phyloP scores from a whole-genome alignment of 1,140 invertebrate species.

The Euglossa dilemma region DNA sequence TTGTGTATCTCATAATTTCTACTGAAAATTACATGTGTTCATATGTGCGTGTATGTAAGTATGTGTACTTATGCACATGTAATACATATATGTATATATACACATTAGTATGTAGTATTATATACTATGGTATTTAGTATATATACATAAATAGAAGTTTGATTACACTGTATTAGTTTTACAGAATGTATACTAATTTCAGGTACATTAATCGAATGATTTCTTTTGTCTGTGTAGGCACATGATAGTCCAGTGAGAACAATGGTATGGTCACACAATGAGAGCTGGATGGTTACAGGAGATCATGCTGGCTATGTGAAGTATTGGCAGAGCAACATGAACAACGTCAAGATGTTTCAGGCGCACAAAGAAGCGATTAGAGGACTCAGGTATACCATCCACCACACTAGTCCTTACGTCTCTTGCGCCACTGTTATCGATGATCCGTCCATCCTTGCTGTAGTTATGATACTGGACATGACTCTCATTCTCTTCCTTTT shows the following conservation, averaged over 20 bases:
- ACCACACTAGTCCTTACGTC: slow-evolving; percentile 81
- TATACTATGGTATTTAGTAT: background rate
- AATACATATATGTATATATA: too few relatives aligned
- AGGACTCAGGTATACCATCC: slow-evolving; percentile 94
- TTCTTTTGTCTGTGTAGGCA: slow-evolving; percentile 86
- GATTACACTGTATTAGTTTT: background rate
- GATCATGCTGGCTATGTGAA: slow-evolving; percentile 99
- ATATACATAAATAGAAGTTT: background rate
- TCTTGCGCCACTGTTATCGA: slow-evolving; percentile 73
- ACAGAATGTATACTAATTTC: background rate
- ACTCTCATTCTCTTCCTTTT: slow-evolving; percentile 69
- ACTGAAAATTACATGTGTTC: too few relatives aligned
- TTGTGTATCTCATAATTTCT: too few relatives aligned
- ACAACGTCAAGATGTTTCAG: slow-evolving; percentile 99
- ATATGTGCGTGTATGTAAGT: too few relatives aligned
- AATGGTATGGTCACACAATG: slow-evolving; percentile 99
- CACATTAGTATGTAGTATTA: too few relatives aligned
- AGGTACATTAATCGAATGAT: slow-evolving; percentile 16
- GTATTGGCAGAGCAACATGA: slow-evolving; percentile 99
- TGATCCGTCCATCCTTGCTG: slow-evolving; percentile 69
- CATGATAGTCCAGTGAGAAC: slow-evolving; percentile 98
- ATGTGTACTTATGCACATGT: too few relatives aligned
- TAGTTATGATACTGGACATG: slow-evolving; percentile 62
- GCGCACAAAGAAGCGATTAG: slow-evolving; percentile 99
- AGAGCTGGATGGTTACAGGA: slow-evolving; percentile 99